phyloP scores from a whole-genome alignment of 1,140 invertebrate species.

The Ceratosolen solmsi region DNA sequence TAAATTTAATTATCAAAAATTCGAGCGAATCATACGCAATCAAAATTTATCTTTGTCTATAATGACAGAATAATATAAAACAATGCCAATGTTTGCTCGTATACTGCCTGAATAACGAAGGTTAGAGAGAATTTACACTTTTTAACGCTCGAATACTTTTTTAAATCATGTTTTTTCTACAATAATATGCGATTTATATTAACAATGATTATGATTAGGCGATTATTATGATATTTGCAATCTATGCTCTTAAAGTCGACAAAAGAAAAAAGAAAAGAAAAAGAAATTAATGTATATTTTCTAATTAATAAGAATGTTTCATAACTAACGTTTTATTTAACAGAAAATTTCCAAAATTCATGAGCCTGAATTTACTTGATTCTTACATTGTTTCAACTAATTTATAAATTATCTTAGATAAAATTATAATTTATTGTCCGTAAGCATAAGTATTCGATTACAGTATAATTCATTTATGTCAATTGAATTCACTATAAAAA shows the following conservation, averaged over 20 bases:
- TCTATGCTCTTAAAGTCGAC: slow-evolving; percentile 31
- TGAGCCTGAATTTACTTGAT: slow-evolving; percentile 8
- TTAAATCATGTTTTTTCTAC: slow-evolving; percentile 31
- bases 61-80: slow-evolving; percentile 14
- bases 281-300: background rate
- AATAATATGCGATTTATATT: slow-evolving; percentile 15
- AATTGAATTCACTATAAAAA: background rate
- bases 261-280: background rate
- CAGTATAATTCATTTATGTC: background rate
- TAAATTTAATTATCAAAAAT: slow-evolving; percentile 18
- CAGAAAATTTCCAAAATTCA: background rate
- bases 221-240: slow-evolving; percentile 3
- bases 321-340: background rate
- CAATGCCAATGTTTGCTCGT: slow-evolving; percentile 22
- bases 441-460: background rate
- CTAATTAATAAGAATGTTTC: background rate
- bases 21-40: slow-evolving; percentile 24
- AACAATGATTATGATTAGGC: background rate
- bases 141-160: slow-evolving; percentile 28
- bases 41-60: background rate
- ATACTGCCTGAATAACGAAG: slow-evolving; percentile 40
- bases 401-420: background rate
- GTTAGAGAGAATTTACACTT: slow-evolving; percentile 16
- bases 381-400: background rate
- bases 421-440: background rate